Evolutionary conservation across 2,888 invertebrate species (phyloP).

Genomic region (Cheilosia scutellata): DNA sequence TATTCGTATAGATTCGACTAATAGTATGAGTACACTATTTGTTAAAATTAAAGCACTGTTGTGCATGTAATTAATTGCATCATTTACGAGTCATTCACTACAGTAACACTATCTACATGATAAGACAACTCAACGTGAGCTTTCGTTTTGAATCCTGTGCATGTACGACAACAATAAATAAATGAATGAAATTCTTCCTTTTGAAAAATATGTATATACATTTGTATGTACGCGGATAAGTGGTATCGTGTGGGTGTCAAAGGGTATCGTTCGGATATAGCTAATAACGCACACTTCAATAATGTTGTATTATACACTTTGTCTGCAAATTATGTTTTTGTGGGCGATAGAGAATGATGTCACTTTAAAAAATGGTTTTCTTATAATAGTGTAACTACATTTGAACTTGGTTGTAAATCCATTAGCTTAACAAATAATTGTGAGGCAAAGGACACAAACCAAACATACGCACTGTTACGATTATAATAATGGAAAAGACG

Average conservation of each 20-base stretch:
- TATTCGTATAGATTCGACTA: no score
- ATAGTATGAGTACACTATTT: no score
- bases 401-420: not conserved
- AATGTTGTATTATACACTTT: not conserved
- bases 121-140: not conserved
- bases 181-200: conserved; percentile 57
- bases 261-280: not conserved
- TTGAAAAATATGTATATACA: not conserved
- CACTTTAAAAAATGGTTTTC: not conserved
- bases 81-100: not conserved
- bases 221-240: not conserved
- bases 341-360: not conserved
- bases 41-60: not conserved
- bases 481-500: conserved; percentile 20
- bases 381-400: not conserved
- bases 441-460: not conserved
- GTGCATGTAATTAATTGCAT: not conserved
- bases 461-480: conserved; percentile 23
- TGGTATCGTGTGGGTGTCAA: not conserved
- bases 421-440: not conserved
- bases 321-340: not conserved
- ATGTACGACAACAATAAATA: conserved; percentile 27
- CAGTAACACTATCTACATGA: not conserved
- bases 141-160: conserved; percentile 4
- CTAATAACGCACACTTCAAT: conserved; percentile 3